A percentile compares a stretch with the other conserved stretches of the same genome.
phyloP scores from a whole-genome alignment of 1,140 invertebrate genomes.

The Pygmarrhopalites habei region DNA sequence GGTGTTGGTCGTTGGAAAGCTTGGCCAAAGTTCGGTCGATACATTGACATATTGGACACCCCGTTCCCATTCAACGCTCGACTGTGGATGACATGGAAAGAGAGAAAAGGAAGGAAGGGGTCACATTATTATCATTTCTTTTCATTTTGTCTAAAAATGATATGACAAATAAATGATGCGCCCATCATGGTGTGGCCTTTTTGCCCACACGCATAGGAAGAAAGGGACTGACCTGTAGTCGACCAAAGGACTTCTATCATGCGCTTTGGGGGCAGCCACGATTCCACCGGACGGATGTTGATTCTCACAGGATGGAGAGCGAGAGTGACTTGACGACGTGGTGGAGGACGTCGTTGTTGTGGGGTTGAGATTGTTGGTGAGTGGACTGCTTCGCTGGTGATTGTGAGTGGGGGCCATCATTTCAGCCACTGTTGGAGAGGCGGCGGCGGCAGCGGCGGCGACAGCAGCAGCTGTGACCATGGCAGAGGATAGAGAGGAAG shows the following conservation, averaged over 20 bases:
- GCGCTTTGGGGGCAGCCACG: slow-evolving; percentile 10
- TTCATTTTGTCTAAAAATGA: neutral
- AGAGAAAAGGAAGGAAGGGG: neutral
- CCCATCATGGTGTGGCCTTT: too few relatives aligned
- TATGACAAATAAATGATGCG: slow-evolving; percentile 1
- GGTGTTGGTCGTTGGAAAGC: slow-evolving; percentile 32
- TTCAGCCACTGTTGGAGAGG: neutral
- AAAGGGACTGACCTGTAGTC: slow-evolving; percentile 33
- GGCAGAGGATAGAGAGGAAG: slow-evolving; percentile 15
- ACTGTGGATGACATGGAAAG: too few relatives aligned
- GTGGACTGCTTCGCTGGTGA: slow-evolving; percentile 13
- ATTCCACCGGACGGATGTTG: slow-evolving; percentile 32
- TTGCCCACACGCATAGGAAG: too few relatives aligned
- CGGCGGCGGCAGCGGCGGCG: too few relatives aligned
- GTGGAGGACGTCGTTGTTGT: neutral
- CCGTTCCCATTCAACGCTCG: slow-evolving; percentile 35
- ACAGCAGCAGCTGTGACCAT: slow-evolving; percentile 1
- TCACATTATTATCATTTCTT: too few relatives aligned
- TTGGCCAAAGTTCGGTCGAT: slow-evolving; percentile 39
- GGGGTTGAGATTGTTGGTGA: neutral
- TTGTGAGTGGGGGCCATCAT: slow-evolving; percentile 24
- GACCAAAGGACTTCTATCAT: slow-evolving; percentile 29
- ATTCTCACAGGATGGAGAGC: slow-evolving; percentile 13
- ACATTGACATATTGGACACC: slow-evolving; percentile 37
- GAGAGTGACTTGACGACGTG: slow-evolving; percentile 14